Base-by-base conservation (phyloP, 2,113 vertebrate genomes). In the Acrocephalus arundinaceus region DNA sequence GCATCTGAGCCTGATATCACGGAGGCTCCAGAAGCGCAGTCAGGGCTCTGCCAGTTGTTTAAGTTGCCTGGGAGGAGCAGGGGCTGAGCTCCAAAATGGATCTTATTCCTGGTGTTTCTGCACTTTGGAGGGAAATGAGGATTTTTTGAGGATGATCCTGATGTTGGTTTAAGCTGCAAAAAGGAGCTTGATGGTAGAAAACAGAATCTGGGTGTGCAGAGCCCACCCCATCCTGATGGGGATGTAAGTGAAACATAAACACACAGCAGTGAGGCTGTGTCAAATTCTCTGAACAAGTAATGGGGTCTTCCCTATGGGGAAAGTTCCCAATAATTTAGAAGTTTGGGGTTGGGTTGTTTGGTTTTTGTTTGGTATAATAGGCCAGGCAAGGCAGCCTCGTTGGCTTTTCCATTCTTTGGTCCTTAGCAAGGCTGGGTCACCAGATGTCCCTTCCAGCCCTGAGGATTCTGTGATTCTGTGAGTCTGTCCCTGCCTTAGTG, bases 211-310 rank as follows among this genome's bases (percentile, higher is more conserved):
- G 18, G 30, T 31, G 30, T 0, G 2, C 57, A 48, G 19, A 91
- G 27, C 48, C 3, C 19, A 20, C 17, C 12, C 58, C 33, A 28
- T 57, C 25, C 24, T 0, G 0, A 31, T 0, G 0, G 21, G 16
- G 46, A 46, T 37, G 4, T 19, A 14, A 65, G 25, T 0, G 3
- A 62, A 77, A 49, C 0, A 1, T 10, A 28, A 43, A 57, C 52
- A 30, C 4, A 10, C 17, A 48, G 63, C 0, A 2, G 6, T 43
- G 63, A 33, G 30, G 43, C 48, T 33, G 23, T 13, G 73, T 51
- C 10, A 39, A 31, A 28, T 8, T 71, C n/a, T 85, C 48, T 58
- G 46, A 62, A 33, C 14, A 27, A 21, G 5, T 13, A 30, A 55
- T 7, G 28, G 46, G 12, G 13, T 41, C 13, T 83, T 90, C 7